Conservation (phyloP, 2,113 vertebrate species). For the Centropus bengalensis region DNA sequence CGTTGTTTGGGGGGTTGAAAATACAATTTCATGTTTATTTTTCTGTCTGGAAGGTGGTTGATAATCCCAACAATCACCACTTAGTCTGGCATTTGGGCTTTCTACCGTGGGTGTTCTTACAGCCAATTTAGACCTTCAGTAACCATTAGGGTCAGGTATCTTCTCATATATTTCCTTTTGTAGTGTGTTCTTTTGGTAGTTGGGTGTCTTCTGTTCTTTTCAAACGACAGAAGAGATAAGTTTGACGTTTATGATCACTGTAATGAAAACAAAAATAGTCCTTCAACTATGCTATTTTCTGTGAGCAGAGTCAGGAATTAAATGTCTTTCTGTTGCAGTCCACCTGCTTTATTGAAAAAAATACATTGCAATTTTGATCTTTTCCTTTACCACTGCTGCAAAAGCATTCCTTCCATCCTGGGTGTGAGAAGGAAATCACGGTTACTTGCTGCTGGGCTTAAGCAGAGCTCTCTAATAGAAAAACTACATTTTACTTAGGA, state of each 20-base stretch:
- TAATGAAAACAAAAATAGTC: neutral
- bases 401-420: neutral
- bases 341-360: conserved; percentile 13
- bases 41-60: conserved; percentile 40
- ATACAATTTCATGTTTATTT: conserved; percentile 1
- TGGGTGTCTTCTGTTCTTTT: neutral
- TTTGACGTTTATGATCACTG: neutral
- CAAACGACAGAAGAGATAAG: neutral
- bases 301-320: neutral
- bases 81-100: neutral
- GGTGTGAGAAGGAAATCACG: neutral
- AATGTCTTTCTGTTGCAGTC: neutral
- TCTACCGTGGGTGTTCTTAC: neutral
- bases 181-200: neutral
- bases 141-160: neutral
- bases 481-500: conserved; percentile 34
- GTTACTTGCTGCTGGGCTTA: neutral
- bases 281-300: neutral
- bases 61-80: neutral
- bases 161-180: neutral
- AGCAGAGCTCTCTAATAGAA: conserved; percentile 28
- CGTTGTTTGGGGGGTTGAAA: neutral
- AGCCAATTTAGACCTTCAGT: neutral
- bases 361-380: neutral
- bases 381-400: neutral